Evolutionary conservation across 2,888 invertebrate genomes (phyloP), one percentile per base, ranked within the genome.

Genomic region (Liposcelis brunnea): DNA sequence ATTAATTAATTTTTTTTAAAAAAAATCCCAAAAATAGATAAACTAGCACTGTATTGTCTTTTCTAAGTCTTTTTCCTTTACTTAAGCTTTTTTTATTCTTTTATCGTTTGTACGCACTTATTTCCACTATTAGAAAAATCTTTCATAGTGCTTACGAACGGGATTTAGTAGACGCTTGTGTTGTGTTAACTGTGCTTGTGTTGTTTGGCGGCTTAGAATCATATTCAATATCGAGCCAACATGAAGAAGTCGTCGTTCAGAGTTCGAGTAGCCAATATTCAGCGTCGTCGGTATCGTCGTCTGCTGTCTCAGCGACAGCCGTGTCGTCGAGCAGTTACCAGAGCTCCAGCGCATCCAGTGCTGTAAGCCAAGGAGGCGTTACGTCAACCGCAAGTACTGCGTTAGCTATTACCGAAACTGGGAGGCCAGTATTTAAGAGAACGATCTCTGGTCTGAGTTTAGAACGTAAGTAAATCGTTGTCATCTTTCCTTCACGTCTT

Each of bases 231-330:
- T 44, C 44, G 37, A 40, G 44, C 21, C 7, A 18, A 11, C 43
- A 16, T 43, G 11, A 43, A 14, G 43, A 31, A 43, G 31, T 43
- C 34, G 4, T 14, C 33, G 36, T 16, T 21, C 35, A 46, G 18
- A 19, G 19, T 19, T 40, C 35, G 6, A 15, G 19, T 19, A 40
- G 65, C 50, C 71, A 71, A 64, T 69, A 72, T 60, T 74, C 74
- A 56, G 70, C 74, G 58, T 71, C 70, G 64, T 67, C 70, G 42
- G 68, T 73, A 57, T 74, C 75, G 19, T 21, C 16, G 40, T 6
- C 40, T 7, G 16, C 40, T 18, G 21, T 16, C 40, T 12, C 18
- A 5, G 6, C 19, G 16, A 19, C 12, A 16, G 12, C 15, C 18
- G 11, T n/a, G 10, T 19, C 18, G 6, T 14, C 19, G 19, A 19